Evolutionary conservation across 30 jellyfish, hydroid and myxozoan species (phyloP), one percentile per base, ranked within the genome.

Genomic region (Aurelia coerulea): DNA sequence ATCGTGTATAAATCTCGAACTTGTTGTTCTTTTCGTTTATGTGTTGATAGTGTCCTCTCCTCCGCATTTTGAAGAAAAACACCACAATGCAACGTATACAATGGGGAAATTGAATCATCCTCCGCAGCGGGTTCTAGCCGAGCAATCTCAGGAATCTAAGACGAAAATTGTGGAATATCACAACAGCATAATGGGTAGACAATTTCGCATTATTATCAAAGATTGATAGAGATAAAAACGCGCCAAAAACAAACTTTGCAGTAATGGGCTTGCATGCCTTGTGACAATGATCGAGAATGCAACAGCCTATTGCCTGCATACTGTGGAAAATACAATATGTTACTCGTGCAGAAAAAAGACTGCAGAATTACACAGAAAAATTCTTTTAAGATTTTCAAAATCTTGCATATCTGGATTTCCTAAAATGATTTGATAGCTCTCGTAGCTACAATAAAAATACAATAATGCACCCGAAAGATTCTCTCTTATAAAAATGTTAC

Each of bases 71-170:
- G 68, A 32, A 93, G 75, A 84, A 85, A 83, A 19, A 93, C 80
- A 2, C 98, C 98, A 32, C 59, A 58, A 76, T 93, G 98, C 85
- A 81, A 81, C 19, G 93, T 87, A 65, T 88, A 93, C 87, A 88
- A 74, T 10, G 96, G 88, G 62, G 76, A 81, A 37, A 79, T 34
- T 13, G 82, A 33, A n/a, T 76, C 89, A n/a, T 92, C 95, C 17
- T 87, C 91, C 41, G 8, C 51, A 15, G 85, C 90, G 42, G 92
- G 90, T 3, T 80, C 71, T 18, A 92, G 76, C 13, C 78, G 70
- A 17, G 32, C 51, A 6, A 76, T 37, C 16, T 76, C 81, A 12
- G 92, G 83, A 0, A 83, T 41, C 97, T 90, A 63, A 62, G 18
- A 46, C 5, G 68, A 39, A 39, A 15, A 5, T 1, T 17, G 13